Conservation (phyloP, 1,140 invertebrate species). For the Melipona quadrifasciata region DNA sequence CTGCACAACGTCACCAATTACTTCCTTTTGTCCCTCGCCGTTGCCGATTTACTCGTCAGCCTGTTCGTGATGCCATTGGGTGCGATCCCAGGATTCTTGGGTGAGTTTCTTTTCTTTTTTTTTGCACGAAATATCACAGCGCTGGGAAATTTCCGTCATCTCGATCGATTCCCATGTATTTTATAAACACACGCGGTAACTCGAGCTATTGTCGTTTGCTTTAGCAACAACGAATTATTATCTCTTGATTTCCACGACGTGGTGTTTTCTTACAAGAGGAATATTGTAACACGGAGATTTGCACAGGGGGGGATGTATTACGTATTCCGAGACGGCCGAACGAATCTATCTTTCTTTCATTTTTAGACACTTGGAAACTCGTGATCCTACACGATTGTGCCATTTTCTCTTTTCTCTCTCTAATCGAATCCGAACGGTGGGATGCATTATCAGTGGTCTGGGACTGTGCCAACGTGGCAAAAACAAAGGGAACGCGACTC, state of each 20-base stretch:
- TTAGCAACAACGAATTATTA: neutral
- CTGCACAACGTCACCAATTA: slow-evolving; percentile 97
- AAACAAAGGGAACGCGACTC: slow-evolving; percentile 8
- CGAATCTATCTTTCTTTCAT: neutral
- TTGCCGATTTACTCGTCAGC: slow-evolving; percentile 95
- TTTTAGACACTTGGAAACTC: neutral
- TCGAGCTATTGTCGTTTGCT: too few species aligned
- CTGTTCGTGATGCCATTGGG: slow-evolving; percentile 95
- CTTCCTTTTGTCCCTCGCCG: slow-evolving; percentile 95
- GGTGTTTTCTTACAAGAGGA: too few species aligned
- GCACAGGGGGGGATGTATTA: neutral
- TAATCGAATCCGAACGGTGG: slow-evolving; percentile 9
- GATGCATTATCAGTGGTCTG: neutral
- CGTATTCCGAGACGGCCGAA: neutral
- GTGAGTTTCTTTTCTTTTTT: slow-evolving; percentile 82
- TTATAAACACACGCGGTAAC: neutral
- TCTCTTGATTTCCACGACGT: too few species aligned
- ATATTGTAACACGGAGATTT: neutral
- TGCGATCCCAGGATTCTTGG: slow-evolving; percentile 91
- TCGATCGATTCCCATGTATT: neutral
- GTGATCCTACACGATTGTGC: neutral
- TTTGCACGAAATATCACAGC: too few species aligned
- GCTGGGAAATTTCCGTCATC: neutral
- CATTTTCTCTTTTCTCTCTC: neutral
- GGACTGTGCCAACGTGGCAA: slow-evolving; percentile 2